Conservation (phyloP, 1,140 invertebrate species). For the Drosophila pandora region DNA sequence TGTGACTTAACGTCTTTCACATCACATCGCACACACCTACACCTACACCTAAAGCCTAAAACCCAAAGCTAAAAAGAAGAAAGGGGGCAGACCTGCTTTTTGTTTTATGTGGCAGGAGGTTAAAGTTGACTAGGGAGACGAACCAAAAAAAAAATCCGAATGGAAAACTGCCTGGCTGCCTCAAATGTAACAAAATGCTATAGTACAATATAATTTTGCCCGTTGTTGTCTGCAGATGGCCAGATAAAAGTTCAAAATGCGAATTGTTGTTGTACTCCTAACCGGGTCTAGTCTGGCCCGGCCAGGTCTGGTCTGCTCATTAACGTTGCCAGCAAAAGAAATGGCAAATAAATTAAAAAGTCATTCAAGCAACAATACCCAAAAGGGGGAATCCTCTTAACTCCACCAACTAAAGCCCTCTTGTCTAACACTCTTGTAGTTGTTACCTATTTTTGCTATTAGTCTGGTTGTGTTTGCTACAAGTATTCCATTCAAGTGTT, state of each 20-base stretch:
- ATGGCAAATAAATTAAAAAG: conserved; percentile 82
- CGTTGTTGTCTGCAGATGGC: conserved; percentile 71
- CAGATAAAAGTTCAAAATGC: conserved; percentile 80
- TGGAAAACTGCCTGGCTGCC: conserved; percentile 46
- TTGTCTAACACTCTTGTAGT: conserved; percentile 23
- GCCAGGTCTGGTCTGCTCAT: conserved; percentile 54
- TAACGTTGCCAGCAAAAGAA: conserved; percentile 76
- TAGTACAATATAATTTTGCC: conserved; percentile 73
- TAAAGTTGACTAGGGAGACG: conserved; percentile 73
- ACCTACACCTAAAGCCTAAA: conserved; percentile 9
- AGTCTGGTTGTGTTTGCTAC: conserved; percentile 1
- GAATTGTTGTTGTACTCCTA: conserved; percentile 53
- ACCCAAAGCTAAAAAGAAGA: conserved; percentile 15
- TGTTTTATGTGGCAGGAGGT: conserved; percentile 74
- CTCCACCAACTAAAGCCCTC: conserved; percentile 7
- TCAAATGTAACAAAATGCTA: conserved; percentile 70
- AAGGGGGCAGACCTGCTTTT: conserved; percentile 55
- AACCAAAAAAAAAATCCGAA: conserved; percentile 27
- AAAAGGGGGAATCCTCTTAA: conserved; percentile 30
- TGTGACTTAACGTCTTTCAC: conserved; percentile 82
- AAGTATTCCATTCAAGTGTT: conserved; percentile 68
- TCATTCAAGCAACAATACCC: conserved; percentile 78
- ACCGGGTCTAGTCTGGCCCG: conserved; percentile 26
- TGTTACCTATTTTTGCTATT: conserved; percentile 32
- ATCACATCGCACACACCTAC: conserved; percentile 46